Conservation (phyloP, 1,140 invertebrate species). For the Drosophila pallidifrons region DNA sequence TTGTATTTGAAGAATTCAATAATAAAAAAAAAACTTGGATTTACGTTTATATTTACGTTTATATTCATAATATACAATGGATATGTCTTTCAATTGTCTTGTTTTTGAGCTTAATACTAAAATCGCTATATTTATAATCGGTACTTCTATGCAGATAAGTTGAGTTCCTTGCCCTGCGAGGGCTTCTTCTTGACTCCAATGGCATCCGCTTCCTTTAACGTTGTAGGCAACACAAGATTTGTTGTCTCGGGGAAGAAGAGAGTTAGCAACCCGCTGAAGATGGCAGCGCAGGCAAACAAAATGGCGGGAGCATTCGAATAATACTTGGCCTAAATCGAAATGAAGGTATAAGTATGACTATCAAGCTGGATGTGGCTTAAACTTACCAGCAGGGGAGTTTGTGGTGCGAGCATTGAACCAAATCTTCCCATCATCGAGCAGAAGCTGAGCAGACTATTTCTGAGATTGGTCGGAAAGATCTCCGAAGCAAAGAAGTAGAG, state of each 20-base stretch:
- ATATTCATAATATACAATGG: constrained; percentile 30
- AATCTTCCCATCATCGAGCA: constrained; percentile 90
- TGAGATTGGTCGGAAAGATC: constrained; percentile 89
- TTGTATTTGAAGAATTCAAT: too few species aligned
- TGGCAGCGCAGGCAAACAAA: constrained; percentile 87
- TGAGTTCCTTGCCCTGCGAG: constrained; percentile 51
- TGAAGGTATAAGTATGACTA: not conserved
- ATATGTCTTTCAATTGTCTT: constrained; percentile 63
- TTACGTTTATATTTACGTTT: constrained; percentile 5
- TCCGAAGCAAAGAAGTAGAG: constrained; percentile 90
- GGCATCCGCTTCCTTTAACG: constrained; percentile 88
- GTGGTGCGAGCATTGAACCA: constrained; percentile 90
- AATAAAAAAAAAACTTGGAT: not conserved
- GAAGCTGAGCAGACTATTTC: constrained; percentile 88
- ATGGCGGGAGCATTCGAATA: constrained; percentile 87
- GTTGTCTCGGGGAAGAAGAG: constrained; percentile 90
- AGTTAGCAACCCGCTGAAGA: constrained; percentile 87
- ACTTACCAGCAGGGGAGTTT: constrained; percentile 89
- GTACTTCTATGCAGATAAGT: constrained; percentile 29
- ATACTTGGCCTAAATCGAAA: constrained; percentile 85
- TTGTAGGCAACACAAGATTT: constrained; percentile 88
- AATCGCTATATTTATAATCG: constrained; percentile 17
- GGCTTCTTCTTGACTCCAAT: constrained; percentile 85
- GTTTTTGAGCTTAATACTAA: constrained; percentile 42
- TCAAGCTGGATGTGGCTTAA: not conserved